Evolutionary conservation across 2,888 invertebrate species (phyloP), one percentile per base, ranked within the genome.

Genomic region (Melieria crassipennis): DNA sequence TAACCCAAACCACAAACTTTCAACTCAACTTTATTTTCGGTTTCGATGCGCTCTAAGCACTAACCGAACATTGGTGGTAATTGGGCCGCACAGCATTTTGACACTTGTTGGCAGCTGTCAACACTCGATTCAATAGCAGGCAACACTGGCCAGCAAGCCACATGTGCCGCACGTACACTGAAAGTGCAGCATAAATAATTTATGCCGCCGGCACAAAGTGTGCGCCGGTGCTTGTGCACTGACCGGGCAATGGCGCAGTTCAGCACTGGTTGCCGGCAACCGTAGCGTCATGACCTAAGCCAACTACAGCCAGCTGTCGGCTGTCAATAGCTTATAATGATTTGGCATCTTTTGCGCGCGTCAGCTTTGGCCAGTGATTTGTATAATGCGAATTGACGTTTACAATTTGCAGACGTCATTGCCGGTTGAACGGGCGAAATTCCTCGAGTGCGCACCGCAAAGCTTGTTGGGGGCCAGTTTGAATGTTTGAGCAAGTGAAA

Each of bases 271-370:
- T 57, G 57, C 16, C n/a, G 30, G 30, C 57, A 57, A 16, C 3
- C 30, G n/a, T 30, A 13, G 30, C 57, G 57, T 57, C 16, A 57
- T 30, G 57, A 57, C 57, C 57, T 57, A 57, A 57, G 57, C 57
- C 57, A 57, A 57, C 57, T 16, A 13, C 30, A 57, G 10, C 57
- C 30, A 61, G 46, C 48, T 67, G 67, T 67, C 67, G 61, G 60
- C 67, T 67, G 67, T 61, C 67, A 67, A 67, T 67, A 50, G 67
- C 60, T 67, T 67, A 67, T 67, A 67, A 67, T 61, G 67, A 67
- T 67, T 67, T 67, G 67, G 60, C 60, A 67, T 57, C 10, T 42
- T 7, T 5, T 5, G 7, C 1, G 10, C 48, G 6, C 56, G 56
- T 52, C 65, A 65, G 50, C 57, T 48, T 50, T 30, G 47, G 50